Evolutionary conservation across 2,888 invertebrate genomes (phyloP), one percentile per base, ranked within the genome.

Genomic region (Hoplodrina blanda): DNA sequence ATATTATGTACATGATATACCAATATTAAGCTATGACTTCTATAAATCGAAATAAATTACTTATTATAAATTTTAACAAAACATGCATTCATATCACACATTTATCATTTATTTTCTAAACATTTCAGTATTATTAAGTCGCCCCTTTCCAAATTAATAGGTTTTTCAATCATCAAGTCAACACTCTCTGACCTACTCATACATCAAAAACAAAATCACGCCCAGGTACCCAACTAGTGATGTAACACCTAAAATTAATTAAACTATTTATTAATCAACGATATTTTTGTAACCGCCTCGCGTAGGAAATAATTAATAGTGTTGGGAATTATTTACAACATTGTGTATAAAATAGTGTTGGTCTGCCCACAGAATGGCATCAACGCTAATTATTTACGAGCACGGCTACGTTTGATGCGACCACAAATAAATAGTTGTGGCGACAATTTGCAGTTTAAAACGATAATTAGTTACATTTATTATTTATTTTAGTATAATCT

Each of bases 201-300:
- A 67, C 0, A 69, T 67, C 55, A 69, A 56, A 53, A 65, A 57
- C 25, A 64, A 66, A 52, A 60, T 49, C 60, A 49, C 62, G 63
- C 41, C 37, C 71, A 81, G 71, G 56, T 67, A 67, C 50, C 50
- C n/a, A 44, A 64, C 56, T 68, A 44, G 57, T 68, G 72, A 57
- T 61, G 59, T 19, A 52, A 63, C 62, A 44, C n/a, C 41, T 30
- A 68, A 76, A 64, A 79, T 84, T 73, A 69, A 84, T 69, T n/a
- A n/a, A n/a, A n/a, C n/a, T n/a, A n/a, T n/a, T n/a, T 55, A 78
- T 82, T 78, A 75, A 81, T 80, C 70, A 81, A 62, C 67, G 60
- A 59, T 76, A 77, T 82, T 77, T 84, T 75, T 67, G 71, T 30
- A 25, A 41, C 50, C 17, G 44, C 44, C 56, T 69, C 54, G 33